Percentiles rank a stretch among this genome's conserved stretches.
These are phyloP conservation scores for Tor tambroides DNA, from an alignment of 2,113 vertebrate genomes.

Conservation along the genomic window DNA sequence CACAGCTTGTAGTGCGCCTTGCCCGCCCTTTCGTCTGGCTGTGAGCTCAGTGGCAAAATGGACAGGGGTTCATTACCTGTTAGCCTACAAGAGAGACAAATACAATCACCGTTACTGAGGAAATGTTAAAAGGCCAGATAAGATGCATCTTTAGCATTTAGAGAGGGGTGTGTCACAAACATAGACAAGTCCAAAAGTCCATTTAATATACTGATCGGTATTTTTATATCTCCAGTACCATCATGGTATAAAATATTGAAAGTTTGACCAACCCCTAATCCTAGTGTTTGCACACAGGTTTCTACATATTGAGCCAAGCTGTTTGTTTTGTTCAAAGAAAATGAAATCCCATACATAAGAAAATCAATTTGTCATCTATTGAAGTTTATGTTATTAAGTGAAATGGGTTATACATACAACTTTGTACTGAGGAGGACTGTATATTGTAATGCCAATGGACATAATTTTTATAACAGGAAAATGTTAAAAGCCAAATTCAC, in stretches of 20 bases:
- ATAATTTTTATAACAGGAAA: neutral
- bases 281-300: neutral
- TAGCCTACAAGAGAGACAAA: conserved; percentile 77
- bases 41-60: conserved; percentile 91
- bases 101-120: neutral
- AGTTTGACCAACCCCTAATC: neutral
- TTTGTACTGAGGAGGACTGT: neutral
- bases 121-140: neutral
- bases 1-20: conserved; percentile 97
- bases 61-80: conserved; percentile 96
- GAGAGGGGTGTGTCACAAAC: neutral
- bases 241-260: too few relatives aligned
- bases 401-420: neutral
- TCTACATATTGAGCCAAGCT: conserved; percentile 43
- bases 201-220: too few relatives aligned
- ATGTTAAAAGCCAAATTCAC: too few relatives aligned
- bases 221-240: too few relatives aligned
- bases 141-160: neutral
- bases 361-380: neutral
- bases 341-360: neutral
- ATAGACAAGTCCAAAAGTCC: neutral
- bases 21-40: conserved; percentile 85
- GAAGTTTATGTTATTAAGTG: neutral
- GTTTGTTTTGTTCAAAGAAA: neutral
- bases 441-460: neutral